Base-by-base conservation (phyloP, 2,113 vertebrate genomes). In the Vulpes lagopus region DNA sequence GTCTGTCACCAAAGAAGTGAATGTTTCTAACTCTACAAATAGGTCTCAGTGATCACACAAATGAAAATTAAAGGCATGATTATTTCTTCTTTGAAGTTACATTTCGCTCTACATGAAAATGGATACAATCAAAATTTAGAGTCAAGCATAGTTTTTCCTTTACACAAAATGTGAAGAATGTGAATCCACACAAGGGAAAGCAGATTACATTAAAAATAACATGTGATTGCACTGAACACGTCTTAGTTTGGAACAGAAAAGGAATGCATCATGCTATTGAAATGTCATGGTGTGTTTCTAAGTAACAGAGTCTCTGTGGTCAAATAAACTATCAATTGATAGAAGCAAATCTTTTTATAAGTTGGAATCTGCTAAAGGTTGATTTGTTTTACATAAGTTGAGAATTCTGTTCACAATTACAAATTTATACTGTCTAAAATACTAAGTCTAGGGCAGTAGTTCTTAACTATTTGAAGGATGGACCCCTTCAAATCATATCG, bases 251-350 rank as follows among this genome's bases (percentile, higher is more conserved):
- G 95, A 98, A 98, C 98, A 97, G 83, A 73, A 98, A 98, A 98
- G 59, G 79, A 98, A 64, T 98, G 98, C 96, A 98, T 99, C 98
- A 99, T 98, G 96, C 82, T 98, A 98, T 97, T 98, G 98, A 98
- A 99, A 99, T 98, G 98, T 96, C 86, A 98, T 97, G 94, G 93
- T 93, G 94, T 95, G 96, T 85, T 97, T 98, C 98, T 98, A 98
- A 98, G 97, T 94, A 97, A 98, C 95, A 98, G 93, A 97, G 88
- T 98, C 93, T 95, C 69, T 96, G 97, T 91, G 95, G 97, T 96
- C 97, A 98, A 98, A 98, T 97, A 98, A 98, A 98, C 97, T 97
- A 97, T 98, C 98, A 98, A 60, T 14, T 90, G 92, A 97, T 94
- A 95, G 10, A 96, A 84, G 79, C 65, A 89, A 97, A 95, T 59